Percentiles rank a stretch among this genome's conserved stretches.
Evolutionary conservation across 2,888 invertebrate genomes (phyloP).

Genomic region (Leucophora obtusa): DNA sequence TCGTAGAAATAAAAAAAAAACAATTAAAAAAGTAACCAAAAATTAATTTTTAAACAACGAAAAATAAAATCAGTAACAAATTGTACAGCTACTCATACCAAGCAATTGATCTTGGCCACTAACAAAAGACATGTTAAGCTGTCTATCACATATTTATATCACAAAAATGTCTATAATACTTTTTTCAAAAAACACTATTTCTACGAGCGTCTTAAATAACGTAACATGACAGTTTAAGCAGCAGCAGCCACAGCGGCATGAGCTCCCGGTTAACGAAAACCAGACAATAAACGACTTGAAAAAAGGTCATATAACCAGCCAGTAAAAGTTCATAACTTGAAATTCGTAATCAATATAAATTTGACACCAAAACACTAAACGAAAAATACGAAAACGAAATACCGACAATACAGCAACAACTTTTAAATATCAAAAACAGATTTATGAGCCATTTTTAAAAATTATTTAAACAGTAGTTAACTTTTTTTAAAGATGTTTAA

Average conservation of each 20-base stretch:
- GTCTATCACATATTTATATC: slow-evolving; percentile 59
- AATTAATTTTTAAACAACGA: slow-evolving; percentile 30
- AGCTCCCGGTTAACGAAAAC: neutral
- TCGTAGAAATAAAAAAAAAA: slow-evolving; percentile 28
- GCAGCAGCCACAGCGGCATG: neutral
- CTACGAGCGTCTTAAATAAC: slow-evolving; percentile 8
- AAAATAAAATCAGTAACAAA: slow-evolving; percentile 31
- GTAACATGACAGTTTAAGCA: slow-evolving; percentile 48
- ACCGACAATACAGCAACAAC: neutral
- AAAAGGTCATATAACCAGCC: slow-evolving; percentile 5
- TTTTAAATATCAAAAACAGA: slow-evolving; percentile 21
- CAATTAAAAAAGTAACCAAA: slow-evolving; percentile 67
- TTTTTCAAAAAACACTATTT: slow-evolving; percentile 11
- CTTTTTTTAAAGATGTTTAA: slow-evolving; percentile 55
- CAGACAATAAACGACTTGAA: neutral
- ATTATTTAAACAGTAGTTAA: slow-evolving; percentile 45
- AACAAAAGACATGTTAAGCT: slow-evolving; percentile 65
- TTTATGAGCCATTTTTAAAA: slow-evolving; percentile 12
- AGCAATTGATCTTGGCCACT: slow-evolving; percentile 64
- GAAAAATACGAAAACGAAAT: neutral
- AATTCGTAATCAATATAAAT: slow-evolving; percentile 37
- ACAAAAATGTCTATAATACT: neutral
- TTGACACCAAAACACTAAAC: slow-evolving; percentile 21
- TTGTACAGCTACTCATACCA: slow-evolving; percentile 26
- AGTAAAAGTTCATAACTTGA: slow-evolving; percentile 28